Evolutionary conservation across 2,113 vertebrate genomes (phyloP), one percentile per base, ranked within the genome.

Genomic region (Nematolebias whitei): DNA sequence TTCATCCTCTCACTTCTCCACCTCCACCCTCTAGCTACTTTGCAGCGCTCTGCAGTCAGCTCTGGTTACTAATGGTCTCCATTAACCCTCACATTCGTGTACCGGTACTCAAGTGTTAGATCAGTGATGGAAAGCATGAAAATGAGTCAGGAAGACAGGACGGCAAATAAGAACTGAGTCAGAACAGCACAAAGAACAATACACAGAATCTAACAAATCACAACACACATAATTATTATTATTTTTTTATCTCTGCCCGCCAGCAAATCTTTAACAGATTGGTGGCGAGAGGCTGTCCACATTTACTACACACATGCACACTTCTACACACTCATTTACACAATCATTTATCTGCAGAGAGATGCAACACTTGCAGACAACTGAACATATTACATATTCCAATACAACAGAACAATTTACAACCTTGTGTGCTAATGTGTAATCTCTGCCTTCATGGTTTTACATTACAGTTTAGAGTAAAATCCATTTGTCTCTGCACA

Each of bases 11-110:
- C 43, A 58, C 4, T 68, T 29, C 53, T 63, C 20, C 74, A 64
- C 60, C 51, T 84, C 61, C 66, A 63, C 63, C 55, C 65, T 58
- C 44, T 44, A 32, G 47, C 73, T 65, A 70, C 65, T 76, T 74
- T 35, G 63, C 53, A 80, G 83, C 77, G 71, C 77, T 82, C 10
- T 72, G 67, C 19, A 70, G 65, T 56, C 79, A 62, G 61, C 87
- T 90, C 79, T 54, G 71, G 76, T 90, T 90, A 83, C 85, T 87
- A 88, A 90, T 83, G 77, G 76, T 59, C 52, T 50, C 72, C 64
- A 71, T 82, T 84, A 71, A 74, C 73, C 67, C 58, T 22, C 63
- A 44, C 40, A 41, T 67, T 55, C 23, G 23, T 41, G 41, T 22
- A n/a, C n/a, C n/a, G n/a, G n/a, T n/a, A 57, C 11, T 48, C 50